Evolutionary conservation across 1,140 invertebrate species (phyloP).

Genomic region (Samia ricini): DNA sequence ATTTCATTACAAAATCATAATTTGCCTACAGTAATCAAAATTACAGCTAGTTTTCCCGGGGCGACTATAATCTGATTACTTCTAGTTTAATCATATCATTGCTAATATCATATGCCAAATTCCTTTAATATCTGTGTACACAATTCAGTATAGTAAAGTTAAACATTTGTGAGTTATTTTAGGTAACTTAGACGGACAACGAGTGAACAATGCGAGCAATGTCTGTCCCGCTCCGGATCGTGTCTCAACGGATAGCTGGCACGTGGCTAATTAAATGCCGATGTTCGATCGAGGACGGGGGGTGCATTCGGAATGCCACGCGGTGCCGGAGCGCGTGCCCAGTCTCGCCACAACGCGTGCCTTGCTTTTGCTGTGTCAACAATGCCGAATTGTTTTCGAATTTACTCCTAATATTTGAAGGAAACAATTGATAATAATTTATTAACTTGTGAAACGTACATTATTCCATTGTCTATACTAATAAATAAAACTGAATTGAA

Average conservation of each 20-base stretch:
- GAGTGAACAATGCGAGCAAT: constrained; percentile 51
- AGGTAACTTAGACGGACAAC: constrained; percentile 45
- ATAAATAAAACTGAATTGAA: no score
- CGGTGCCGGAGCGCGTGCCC: constrained; percentile 42
- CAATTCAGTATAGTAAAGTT: constrained; percentile 24
- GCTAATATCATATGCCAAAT: no score
- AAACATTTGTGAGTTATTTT: constrained; percentile 54
- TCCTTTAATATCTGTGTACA: no score
- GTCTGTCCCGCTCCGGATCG: constrained; percentile 46
- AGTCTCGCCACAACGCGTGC: constrained; percentile 49
- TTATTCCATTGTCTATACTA: background rate
- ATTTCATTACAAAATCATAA: no score
- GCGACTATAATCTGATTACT: no score
- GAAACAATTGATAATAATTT: constrained; percentile 8
- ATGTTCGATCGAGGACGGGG: constrained; percentile 45
- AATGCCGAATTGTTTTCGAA: constrained; percentile 57
- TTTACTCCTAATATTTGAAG: constrained; percentile 31
- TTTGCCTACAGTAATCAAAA: no score
- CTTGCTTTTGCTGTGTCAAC: constrained; percentile 36
- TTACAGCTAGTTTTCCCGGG: no score
- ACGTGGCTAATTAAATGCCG: constrained; percentile 75
- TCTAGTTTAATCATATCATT: no score
- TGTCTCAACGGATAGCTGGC: constrained; percentile 45
- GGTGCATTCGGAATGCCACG: constrained; percentile 58
- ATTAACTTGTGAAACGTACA: background rate